Conservation (phyloP, 2,113 vertebrate genomes). For the Peromyscus leucopus region DNA sequence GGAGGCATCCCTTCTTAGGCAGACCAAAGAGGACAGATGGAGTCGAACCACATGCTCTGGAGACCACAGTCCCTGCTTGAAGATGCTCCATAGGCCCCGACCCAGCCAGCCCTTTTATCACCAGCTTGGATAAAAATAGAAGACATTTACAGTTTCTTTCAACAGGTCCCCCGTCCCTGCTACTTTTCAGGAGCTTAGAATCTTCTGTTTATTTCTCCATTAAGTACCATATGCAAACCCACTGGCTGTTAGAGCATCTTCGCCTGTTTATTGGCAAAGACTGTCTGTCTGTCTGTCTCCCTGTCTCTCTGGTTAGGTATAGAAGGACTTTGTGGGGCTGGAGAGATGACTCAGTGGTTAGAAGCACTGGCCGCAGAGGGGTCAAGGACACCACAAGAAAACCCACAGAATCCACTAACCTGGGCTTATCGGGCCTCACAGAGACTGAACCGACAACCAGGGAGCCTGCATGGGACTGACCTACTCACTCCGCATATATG, state of each 20-base stretch:
- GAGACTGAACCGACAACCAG: neutral
- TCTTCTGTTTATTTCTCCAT: neutral
- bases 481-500: neutral
- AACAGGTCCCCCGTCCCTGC: neutral
- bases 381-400: neutral
- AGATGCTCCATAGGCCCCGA: neutral
- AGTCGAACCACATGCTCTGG: accelerated
- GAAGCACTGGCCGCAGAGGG: neutral
- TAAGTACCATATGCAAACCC: neutral
- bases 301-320: neutral
- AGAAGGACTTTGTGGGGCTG: neutral
- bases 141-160: slow-evolving; percentile 13
- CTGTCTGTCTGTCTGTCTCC: neutral
- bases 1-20: neutral
- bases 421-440: neutral
- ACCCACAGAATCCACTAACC: neutral
- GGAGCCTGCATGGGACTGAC: neutral
- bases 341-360: neutral
- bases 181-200: neutral
- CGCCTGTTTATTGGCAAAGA: neutral
- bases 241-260: neutral
- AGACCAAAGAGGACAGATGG: neutral
- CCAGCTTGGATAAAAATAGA: neutral
- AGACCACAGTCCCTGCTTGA: neutral
- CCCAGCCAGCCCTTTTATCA: neutral